Evolutionary conservation across 2,113 vertebrate genomes (phyloP).

Genomic region (Sialia sialis): DNA sequence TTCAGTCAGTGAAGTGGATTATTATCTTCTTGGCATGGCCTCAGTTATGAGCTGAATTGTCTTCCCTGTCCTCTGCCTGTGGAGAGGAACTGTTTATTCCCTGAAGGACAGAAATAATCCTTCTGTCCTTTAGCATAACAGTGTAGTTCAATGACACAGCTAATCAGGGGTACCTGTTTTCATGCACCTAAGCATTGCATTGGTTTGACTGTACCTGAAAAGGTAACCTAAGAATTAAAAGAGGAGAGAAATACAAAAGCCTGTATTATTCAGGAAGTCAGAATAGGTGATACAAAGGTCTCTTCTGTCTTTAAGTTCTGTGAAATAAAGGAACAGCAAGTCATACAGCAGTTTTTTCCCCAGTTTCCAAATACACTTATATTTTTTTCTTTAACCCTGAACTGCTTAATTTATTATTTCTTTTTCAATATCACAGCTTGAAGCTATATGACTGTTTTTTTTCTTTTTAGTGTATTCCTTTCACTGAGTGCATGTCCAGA

Average conservation of each 20-base stretch:
- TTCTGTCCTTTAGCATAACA: constrained; percentile 19
- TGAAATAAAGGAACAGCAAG: background rate
- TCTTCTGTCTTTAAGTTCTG: background rate
- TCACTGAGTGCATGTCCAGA: constrained; percentile 39
- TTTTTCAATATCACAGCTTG: constrained; percentile 25
- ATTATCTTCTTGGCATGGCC: background rate
- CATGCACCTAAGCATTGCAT: background rate
- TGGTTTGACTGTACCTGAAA: constrained; percentile 26
- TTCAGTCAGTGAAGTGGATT: background rate
- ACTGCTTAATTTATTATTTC: background rate
- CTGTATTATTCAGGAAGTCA: background rate
- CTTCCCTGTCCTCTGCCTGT: background rate
- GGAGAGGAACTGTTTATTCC: constrained; percentile 3
- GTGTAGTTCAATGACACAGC: background rate
- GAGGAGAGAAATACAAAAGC: background rate
- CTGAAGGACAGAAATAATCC: constrained; percentile 9
- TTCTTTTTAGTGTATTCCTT: background rate
- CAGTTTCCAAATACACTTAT: background rate
- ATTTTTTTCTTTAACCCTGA: background rate
- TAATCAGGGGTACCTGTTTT: background rate
- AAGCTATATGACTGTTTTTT: background rate
- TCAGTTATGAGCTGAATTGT: background rate
- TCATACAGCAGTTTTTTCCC: background rate
- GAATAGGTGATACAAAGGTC: background rate
- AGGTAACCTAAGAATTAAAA: background rate